Conservation (phyloP, 2,113 vertebrate species). For the Nansenia antarctica region DNA sequence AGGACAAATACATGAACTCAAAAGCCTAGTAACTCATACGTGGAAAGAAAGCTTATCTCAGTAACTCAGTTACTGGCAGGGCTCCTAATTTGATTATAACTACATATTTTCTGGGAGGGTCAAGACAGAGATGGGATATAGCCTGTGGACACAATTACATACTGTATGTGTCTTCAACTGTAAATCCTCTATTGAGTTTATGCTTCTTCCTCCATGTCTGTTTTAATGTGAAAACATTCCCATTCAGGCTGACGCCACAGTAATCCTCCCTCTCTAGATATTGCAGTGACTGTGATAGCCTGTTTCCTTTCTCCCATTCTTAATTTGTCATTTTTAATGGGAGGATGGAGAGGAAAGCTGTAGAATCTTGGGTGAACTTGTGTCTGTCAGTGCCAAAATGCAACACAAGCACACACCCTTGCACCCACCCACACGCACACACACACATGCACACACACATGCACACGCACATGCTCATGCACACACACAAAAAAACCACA, state of each 20-base stretch:
- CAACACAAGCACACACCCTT: background rate
- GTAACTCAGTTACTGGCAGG: too few relatives aligned
- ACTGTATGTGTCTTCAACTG: too few relatives aligned
- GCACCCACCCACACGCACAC: background rate
- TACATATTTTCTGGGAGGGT: too few relatives aligned
- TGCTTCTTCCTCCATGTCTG: constrained; percentile 42
- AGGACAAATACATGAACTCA: too few relatives aligned
- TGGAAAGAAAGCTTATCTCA: too few relatives aligned
- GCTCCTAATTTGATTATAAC: too few relatives aligned
- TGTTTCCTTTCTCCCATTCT: constrained; percentile 38
- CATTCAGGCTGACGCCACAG: constrained; percentile 36
- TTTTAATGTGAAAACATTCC: constrained; percentile 46
- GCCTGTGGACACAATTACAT: too few relatives aligned
- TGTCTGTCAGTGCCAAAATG: constrained; percentile 23
- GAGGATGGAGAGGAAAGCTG: constrained; percentile 31
- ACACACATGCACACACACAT: background rate
- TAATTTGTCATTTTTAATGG: constrained; percentile 47
- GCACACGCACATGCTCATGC: background rate
- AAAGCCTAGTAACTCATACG: too few relatives aligned
- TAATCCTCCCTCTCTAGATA: constrained; percentile 54
- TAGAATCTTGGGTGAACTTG: constrained; percentile 17
- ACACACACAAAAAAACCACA: background rate
- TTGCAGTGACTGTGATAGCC: constrained; percentile 42
- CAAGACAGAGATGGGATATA: too few relatives aligned
- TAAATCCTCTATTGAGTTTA: constrained; percentile 47